Evolutionary conservation across 2,797 vertebrate species (phyloP), one percentile per base, ranked within the genome.

Genomic region (Percopsis omiscomaycus): DNA sequence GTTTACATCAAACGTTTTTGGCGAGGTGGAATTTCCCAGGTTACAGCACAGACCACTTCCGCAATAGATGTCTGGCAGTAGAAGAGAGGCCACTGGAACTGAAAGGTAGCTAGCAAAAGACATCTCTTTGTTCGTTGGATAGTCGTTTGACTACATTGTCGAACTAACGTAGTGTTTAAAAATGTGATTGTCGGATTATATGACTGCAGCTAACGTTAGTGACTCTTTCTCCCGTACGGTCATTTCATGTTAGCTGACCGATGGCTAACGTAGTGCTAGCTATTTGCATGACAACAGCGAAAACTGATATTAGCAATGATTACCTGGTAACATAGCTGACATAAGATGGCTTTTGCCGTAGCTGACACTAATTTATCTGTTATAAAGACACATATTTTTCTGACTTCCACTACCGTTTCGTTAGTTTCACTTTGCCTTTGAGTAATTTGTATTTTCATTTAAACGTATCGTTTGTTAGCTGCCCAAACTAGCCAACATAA

Each of bases 1-100:
- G 91, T 93, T 93, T 91, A 92, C 89, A 88, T 90, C 85, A 88
- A 88, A 86, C 84, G 85, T 80, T 76, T 42, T 9, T 27, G 30
- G 80, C 71, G 87, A 88, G 88, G 84, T 92, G 93, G 92, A 94
- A 94, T 93, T 93, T 94, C 92, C 93, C 93, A 87, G 85, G 90
- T 91, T 92, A 91, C 90, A 86, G 86, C 86, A 84, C 68, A 78
- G 81, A 88, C 89, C 89, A 92, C 92, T 93, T 93, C 92, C 92
- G 92, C 90, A 90, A 84, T 87, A 78, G 78, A 84, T 88, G 86
- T 89, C 83, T 84, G 75, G 74, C 63, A 81, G 77, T 83, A 86
- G 86, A 88, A 79, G 77, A 88, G 86, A 86, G 88, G 88, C 88
- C 88, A 83, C 83, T 73, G 83, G 68, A 87, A 81, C 87, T 79